Conservation (phyloP, 2,888 invertebrate genomes). For the Penaeus monodon region DNA sequence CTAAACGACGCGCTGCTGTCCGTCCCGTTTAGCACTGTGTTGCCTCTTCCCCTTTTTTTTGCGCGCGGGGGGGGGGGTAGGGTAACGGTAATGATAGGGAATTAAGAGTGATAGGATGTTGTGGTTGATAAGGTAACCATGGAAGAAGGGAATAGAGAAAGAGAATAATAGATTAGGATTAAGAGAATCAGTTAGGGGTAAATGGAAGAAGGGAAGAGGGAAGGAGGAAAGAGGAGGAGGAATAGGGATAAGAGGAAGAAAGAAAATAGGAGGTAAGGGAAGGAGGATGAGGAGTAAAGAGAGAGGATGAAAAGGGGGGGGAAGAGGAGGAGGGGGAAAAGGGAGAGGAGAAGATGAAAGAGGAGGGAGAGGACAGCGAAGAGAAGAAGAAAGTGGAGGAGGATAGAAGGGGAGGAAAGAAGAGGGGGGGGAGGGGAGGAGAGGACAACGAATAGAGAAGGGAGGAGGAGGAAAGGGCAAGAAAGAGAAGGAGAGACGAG, state of each 20-base stretch:
- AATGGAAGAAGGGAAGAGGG: background rate
- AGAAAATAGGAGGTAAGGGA: background rate
- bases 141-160: background rate
- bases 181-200: background rate
- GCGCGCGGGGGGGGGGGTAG: no score
- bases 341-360: background rate
- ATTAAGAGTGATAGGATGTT: no score
- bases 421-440: background rate
- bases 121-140: background rate
- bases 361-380: background rate
- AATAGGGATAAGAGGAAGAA: no score
- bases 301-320: background rate
- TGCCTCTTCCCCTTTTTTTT: no score
- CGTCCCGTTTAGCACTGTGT: no score
- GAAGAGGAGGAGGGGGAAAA: background rate
- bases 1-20: no score
- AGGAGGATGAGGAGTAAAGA: fast-evolving
- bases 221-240: background rate
- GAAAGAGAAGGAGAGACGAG: background rate
- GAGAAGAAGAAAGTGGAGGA: background rate
- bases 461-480: background rate
- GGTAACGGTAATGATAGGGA: no score
- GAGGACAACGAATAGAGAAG: background rate
- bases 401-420: background rate
- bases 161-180: background rate